A percentile compares a stretch with the other conserved stretches of the same genome.
Conservation (phyloP, 2,797 vertebrate genomes). For the Gephyroberyx darwinii region DNA sequence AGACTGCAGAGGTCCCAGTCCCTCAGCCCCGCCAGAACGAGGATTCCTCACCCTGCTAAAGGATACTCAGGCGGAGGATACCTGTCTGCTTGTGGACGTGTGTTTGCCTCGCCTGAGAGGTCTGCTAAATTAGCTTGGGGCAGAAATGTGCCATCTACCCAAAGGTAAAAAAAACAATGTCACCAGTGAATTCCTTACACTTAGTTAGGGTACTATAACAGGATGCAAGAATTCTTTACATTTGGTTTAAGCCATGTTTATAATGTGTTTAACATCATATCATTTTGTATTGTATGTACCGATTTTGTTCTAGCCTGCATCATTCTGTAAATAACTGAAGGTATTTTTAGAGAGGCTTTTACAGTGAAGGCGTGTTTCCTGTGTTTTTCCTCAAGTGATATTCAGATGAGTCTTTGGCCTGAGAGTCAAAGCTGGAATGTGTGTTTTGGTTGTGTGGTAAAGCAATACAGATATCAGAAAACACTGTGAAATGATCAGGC, state of each 20-base stretch:
- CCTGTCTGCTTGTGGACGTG: conserved; percentile 46
- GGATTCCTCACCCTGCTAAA: conserved; percentile 59
- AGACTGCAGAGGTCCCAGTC: conserved; percentile 73
- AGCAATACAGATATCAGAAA: too few species aligned
- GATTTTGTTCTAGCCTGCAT: neutral
- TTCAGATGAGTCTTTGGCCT: too few species aligned
- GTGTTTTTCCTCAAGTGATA: too few species aligned
- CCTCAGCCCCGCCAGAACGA: conserved; percentile 64
- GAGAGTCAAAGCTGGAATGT: too few species aligned
- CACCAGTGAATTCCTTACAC: neutral
- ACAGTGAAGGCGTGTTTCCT: too few species aligned
- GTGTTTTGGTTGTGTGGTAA: too few species aligned
- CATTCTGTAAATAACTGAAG: too few species aligned
- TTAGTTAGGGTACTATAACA: neutral
- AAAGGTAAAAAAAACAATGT: conserved; percentile 30
- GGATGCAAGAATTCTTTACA: neutral
- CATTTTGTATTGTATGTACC: neutral
- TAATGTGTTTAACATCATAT: neutral
- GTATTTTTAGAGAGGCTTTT: too few species aligned
- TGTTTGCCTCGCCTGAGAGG: conserved; percentile 68
- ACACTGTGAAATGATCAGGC: too few species aligned
- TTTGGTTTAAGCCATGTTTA: neutral
- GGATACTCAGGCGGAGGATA: conserved; percentile 13
- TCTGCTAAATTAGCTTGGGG: conserved; percentile 44
- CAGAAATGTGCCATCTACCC: conserved; percentile 34